A percentile compares a stretch with the other conserved stretches of the same genome.
Conservation (phyloP, 2,888 invertebrate genomes). For the Tetragonula carbonaria region DNA sequence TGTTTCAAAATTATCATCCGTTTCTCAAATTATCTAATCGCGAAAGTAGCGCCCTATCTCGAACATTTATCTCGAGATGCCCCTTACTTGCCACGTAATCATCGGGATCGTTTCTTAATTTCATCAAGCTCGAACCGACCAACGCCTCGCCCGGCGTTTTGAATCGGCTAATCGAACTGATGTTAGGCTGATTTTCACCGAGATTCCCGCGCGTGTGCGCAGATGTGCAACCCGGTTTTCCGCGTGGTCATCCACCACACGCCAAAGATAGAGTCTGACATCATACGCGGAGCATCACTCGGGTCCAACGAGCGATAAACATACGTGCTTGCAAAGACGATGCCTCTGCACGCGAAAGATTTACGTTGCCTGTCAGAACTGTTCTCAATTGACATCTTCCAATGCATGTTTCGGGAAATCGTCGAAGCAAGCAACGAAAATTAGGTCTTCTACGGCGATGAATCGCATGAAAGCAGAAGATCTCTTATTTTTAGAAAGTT, state of each 20-base stretch:
- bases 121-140: background rate
- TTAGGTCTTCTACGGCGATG: background rate
- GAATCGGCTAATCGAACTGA: background rate
- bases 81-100: background rate
- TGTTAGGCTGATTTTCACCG: constrained; percentile 19
- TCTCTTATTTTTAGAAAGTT: background rate
- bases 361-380: constrained; percentile 65
- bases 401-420: constrained; percentile 40
- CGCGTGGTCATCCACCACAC: constrained; percentile 74
- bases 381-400: constrained; percentile 68
- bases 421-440: background rate
- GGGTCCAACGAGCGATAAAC: constrained; percentile 72
- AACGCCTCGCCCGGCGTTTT: background rate
- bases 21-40: background rate
- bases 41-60: background rate
- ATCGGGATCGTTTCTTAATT: fast-evolving
- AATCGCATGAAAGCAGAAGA: background rate
- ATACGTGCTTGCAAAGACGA: constrained; percentile 63
- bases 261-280: constrained; percentile 78
- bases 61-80: background rate
- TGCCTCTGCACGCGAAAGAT: constrained; percentile 59
- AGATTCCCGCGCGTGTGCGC: constrained; percentile 40
- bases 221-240: constrained; percentile 29
- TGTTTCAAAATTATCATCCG: background rate
- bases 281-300: constrained; percentile 73